Conservation (phyloP, 2,113 vertebrate species). For the Hippocampus mohnikei region DNA sequence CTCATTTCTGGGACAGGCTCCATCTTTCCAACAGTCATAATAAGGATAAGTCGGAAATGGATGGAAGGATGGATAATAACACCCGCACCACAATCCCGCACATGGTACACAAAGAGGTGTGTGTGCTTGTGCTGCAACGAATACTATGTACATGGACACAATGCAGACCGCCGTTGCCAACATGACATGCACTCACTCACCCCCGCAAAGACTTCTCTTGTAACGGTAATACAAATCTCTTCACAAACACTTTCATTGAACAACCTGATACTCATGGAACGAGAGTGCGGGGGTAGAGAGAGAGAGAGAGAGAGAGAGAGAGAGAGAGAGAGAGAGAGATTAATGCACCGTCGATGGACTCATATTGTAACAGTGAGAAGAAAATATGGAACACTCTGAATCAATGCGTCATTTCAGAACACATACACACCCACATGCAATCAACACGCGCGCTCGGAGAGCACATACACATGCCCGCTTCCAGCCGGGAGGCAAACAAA, state of each 20-base stretch:
- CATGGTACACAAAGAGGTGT: conserved; percentile 20
- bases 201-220: conserved; percentile 33
- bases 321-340: conserved; percentile 25
- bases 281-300: conserved; percentile 22
- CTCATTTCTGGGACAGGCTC: neutral
- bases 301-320: conserved; percentile 27
- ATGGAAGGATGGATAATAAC: conserved; percentile 3
- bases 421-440: conserved; percentile 20
- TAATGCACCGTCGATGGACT: conserved; percentile 59
- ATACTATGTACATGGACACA: conserved; percentile 7
- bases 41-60: neutral
- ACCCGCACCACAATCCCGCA: conserved; percentile 21
- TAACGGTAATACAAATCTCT: conserved; percentile 48
- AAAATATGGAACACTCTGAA: conserved; percentile 69
- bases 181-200: conserved; percentile 29
- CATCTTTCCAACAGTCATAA: neutral
- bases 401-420: conserved; percentile 68
- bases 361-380: conserved; percentile 65
- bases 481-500: conserved; percentile 59
- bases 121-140: conserved; percentile 13
- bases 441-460: conserved; percentile 11
- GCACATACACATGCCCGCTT: conserved; percentile 40
- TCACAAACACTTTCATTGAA: conserved; percentile 55
- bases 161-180: conserved; percentile 25
- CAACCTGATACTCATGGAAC: conserved; percentile 53